phyloP scores from a whole-genome alignment of 2,888 invertebrate species.

The Junonia oenone region DNA sequence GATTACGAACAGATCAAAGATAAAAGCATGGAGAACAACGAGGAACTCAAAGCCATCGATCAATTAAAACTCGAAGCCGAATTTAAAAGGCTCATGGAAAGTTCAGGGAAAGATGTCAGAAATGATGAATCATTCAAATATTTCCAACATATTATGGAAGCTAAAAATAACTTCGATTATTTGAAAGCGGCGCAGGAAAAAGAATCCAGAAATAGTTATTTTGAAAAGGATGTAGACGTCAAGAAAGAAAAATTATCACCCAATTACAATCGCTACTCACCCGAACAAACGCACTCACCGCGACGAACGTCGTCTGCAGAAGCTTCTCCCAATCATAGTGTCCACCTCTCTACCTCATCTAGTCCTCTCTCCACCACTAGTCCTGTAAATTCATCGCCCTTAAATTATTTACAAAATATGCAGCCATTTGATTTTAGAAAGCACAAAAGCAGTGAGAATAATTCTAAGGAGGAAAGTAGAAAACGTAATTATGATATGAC shows the following conservation, averaged over 20 bases:
- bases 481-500: constrained; percentile 65
- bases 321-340: constrained; percentile 61
- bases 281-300: constrained; percentile 48
- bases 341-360: constrained; percentile 68
- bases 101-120: constrained; percentile 69
- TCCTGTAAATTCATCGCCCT: constrained; percentile 85
- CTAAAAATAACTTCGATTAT: constrained; percentile 64
- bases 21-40: constrained; percentile 44
- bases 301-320: constrained; percentile 58
- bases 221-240: constrained; percentile 41
- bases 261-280: constrained; percentile 45
- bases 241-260: constrained; percentile 61
- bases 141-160: constrained; percentile 70
- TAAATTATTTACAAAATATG: constrained; percentile 95
- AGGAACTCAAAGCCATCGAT: constrained; percentile 64
- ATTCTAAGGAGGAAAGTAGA: constrained; percentile 61
- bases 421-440: constrained; percentile 96
- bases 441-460: constrained; percentile 53
- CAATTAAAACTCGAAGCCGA: constrained; percentile 80
- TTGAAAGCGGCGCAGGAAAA: constrained; percentile 64
- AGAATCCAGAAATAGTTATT: constrained; percentile 39
- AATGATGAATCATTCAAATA: constrained; percentile 66
- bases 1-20: constrained; percentile 48
- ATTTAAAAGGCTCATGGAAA: constrained; percentile 78
- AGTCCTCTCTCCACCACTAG: constrained; percentile 75